Evolutionary conservation across 2,797 vertebrate genomes (phyloP).

Genomic region (Ctenochaetus hawaiiensis): DNA sequence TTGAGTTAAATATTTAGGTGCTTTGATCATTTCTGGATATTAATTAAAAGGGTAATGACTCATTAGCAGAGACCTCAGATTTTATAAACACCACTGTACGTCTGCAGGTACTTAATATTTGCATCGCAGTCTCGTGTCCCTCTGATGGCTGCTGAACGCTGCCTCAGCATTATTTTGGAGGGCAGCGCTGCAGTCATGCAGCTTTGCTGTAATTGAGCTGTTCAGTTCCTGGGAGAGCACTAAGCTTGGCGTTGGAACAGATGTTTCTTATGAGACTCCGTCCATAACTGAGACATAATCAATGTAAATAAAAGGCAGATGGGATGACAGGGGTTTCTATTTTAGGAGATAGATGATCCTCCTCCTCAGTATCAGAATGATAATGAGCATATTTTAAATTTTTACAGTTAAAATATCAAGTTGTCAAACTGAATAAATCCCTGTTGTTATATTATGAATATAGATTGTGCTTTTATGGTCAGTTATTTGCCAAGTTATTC

Average conservation of each 20-base stretch:
- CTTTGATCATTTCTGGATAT: too few species aligned
- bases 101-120: conserved; percentile 24
- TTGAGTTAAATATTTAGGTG: too few species aligned
- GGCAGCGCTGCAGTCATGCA: conserved; percentile 39
- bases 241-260: conserved; percentile 50
- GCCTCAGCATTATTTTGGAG: conserved; percentile 59
- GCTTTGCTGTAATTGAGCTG: conserved; percentile 58
- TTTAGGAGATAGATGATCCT: conserved; percentile 8
- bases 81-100: neutral
- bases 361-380: neutral
- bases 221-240: conserved; percentile 56
- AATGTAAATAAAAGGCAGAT: conserved; percentile 63
- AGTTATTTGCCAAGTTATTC: neutral
- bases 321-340: conserved; percentile 41
- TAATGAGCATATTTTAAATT: neutral
- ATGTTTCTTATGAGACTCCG: conserved; percentile 63
- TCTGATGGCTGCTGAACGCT: conserved; percentile 24
- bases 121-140: neutral
- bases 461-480: conserved; percentile 11
- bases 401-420: neutral
- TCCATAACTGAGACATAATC: conserved; percentile 53
- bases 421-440: neutral
- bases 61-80: conserved; percentile 8
- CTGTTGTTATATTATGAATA: neutral
- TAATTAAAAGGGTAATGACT: neutral